phyloP scores from a whole-genome alignment of 2,888 invertebrate species.

The Drosophila lutescens region DNA sequence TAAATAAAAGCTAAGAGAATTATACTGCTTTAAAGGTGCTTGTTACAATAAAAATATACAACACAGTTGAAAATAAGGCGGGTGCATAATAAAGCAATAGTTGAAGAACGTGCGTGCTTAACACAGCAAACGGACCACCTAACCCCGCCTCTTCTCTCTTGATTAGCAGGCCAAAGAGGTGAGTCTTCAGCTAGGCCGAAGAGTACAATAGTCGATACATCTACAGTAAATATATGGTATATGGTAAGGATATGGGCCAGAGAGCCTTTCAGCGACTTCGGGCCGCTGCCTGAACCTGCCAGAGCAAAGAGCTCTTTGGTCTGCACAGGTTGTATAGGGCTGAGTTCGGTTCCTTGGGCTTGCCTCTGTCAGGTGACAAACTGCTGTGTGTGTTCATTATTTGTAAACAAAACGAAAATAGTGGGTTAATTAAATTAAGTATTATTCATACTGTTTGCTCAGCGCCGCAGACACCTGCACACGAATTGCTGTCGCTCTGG shows the following conservation, averaged over 20 bases:
- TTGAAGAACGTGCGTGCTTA: not conserved
- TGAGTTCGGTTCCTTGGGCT: conserved; percentile 34
- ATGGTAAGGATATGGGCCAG: conserved; percentile 24
- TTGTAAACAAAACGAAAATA: conserved; percentile 66
- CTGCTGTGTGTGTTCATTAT: conserved; percentile 44
- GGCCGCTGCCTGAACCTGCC: conserved; percentile 24
- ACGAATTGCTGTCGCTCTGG: conserved; percentile 47
- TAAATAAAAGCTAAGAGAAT: not conserved
- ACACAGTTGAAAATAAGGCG: not conserved
- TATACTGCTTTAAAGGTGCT: not conserved
- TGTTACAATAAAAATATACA: not conserved
- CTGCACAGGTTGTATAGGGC: conserved; percentile 18
- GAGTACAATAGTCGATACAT: conserved; percentile 43
- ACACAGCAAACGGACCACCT: conserved; percentile 4
- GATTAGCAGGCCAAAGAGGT: conserved; percentile 1
- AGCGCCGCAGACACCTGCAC: conserved; percentile 71
- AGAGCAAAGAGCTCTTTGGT: conserved; percentile 27
- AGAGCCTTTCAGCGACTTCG: conserved; percentile 27
- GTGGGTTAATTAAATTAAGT: conserved; percentile 79
- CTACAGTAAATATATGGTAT: conserved; percentile 55
- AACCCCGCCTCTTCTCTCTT: conserved; percentile 21
- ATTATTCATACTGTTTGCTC: conserved; percentile 83
- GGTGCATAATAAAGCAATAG: conserved; percentile 7
- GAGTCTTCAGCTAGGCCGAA: conserved; percentile 62
- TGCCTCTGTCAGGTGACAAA: conserved; percentile 53